A percentile compares a stretch with the other conserved stretches of the same genome.
Evolutionary conservation across 2,113 vertebrate species (phyloP).

Genomic region (Ifrita kowaldi): DNA sequence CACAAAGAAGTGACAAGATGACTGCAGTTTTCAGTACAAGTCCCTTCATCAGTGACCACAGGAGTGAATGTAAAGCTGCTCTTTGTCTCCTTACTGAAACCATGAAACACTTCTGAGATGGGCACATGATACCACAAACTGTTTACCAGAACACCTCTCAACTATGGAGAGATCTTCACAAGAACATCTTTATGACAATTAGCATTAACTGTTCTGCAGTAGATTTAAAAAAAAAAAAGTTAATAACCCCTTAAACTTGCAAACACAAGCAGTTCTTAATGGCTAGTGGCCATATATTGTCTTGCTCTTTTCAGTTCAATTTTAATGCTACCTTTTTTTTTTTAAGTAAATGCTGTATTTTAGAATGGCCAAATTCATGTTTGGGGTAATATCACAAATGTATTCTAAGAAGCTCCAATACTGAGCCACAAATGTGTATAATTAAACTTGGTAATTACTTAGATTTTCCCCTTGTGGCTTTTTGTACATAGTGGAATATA

Average conservation of each 20-base stretch:
- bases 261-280: not conserved
- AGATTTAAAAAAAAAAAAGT: not conserved
- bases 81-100: not conserved
- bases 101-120: not conserved
- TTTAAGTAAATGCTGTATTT: not conserved
- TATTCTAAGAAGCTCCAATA: not conserved
- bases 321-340: not conserved
- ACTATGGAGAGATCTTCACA: not conserved
- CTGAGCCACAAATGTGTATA: not conserved
- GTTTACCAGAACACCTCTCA: not conserved
- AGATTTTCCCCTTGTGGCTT: conserved; percentile 22
- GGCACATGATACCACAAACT: not conserved
- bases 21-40: not conserved
- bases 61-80: not conserved
- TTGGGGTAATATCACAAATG: not conserved
- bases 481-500: not conserved
- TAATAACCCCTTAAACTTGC: not conserved
- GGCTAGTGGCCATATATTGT: not conserved
- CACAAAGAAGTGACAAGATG: not conserved
- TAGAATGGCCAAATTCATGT: not conserved
- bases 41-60: not conserved
- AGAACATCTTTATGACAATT: not conserved
- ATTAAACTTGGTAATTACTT: conserved; percentile 21
- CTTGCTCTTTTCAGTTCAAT: not conserved
- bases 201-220: not conserved